These are phyloP conservation scores for Lycaon pictus DNA, from an alignment of 2,113 vertebrate genomes.

Conservation along the genomic window DNA sequence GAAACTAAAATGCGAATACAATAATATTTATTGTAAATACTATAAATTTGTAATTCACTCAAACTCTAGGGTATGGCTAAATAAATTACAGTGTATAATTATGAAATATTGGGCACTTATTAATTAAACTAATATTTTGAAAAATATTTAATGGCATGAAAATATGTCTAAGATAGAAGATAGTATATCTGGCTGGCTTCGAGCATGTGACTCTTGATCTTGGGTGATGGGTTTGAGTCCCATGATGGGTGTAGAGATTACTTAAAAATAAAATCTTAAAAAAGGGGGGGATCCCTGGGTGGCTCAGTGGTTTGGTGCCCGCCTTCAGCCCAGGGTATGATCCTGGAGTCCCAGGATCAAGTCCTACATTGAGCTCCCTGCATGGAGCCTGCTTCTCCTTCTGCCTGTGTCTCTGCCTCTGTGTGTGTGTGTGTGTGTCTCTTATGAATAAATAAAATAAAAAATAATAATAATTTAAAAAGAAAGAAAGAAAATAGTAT, in stretches of 20 bases:
- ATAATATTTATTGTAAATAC: background rate
- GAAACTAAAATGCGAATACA: background rate
- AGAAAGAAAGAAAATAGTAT: background rate
- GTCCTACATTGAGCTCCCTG: too few species aligned
- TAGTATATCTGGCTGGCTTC: background rate
- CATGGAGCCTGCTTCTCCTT: too few species aligned
- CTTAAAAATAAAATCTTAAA: background rate
- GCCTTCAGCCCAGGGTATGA: too few species aligned
- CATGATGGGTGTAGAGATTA: background rate
- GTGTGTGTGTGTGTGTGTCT: too few species aligned
- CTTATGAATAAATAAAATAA: too few species aligned
- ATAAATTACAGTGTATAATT: background rate
- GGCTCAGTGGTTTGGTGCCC: too few species aligned
- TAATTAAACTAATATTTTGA: conserved; percentile 54
- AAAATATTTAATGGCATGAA: background rate
- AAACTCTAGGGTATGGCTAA: background rate
- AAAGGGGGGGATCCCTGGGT: too few species aligned
- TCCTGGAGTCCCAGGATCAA: too few species aligned
- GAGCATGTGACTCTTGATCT: background rate
- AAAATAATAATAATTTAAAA: too few species aligned
- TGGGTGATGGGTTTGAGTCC: background rate
- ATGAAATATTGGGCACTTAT: background rate
- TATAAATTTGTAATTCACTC: conserved; percentile 36
- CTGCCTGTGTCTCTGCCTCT: too few species aligned
- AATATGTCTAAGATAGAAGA: background rate